A percentile compares a stretch with the other conserved stretches of the same genome.
Conservation (phyloP, 2,797 vertebrate species). For the Antrozous pallidus region DNA sequence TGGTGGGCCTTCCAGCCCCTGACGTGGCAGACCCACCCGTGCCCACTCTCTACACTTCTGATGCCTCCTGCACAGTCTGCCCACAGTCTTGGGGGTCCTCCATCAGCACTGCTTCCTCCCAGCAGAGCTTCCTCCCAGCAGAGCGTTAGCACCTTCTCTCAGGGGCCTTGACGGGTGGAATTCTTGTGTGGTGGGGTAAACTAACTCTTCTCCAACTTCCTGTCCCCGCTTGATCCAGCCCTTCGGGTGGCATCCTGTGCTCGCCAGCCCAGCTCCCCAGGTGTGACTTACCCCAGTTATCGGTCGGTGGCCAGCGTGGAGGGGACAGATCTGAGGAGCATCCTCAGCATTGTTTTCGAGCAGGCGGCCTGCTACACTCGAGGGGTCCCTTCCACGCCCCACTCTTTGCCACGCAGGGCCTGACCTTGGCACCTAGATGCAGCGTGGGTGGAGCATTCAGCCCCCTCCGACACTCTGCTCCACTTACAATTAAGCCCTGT, state of each 20-base stretch:
- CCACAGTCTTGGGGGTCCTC: neutral
- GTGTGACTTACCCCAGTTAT: neutral
- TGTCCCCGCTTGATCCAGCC: neutral
- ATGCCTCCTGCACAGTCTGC: neutral
- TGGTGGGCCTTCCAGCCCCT: neutral
- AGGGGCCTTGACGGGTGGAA: neutral
- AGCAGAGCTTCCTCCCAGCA: neutral
- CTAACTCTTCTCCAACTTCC: neutral
- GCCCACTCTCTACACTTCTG: neutral
- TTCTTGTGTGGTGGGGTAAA: neutral
- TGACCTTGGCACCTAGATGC: neutral
- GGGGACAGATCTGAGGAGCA: neutral
- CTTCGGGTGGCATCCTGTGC: neutral
- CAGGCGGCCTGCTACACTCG: neutral
- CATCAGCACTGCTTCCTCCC: neutral
- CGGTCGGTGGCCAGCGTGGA: neutral
- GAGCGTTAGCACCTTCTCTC: neutral
- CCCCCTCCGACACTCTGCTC: neutral
- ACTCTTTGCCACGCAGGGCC: neutral
- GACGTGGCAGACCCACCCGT: fast-evolving
- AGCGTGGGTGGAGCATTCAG: neutral
- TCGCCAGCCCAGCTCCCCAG: neutral
- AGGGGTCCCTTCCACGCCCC: neutral
- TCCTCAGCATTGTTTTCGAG: neutral
- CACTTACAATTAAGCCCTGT: neutral